Evolutionary conservation across 2,797 vertebrate species (phyloP).

Genomic region (Mormyrops boulengeri): DNA sequence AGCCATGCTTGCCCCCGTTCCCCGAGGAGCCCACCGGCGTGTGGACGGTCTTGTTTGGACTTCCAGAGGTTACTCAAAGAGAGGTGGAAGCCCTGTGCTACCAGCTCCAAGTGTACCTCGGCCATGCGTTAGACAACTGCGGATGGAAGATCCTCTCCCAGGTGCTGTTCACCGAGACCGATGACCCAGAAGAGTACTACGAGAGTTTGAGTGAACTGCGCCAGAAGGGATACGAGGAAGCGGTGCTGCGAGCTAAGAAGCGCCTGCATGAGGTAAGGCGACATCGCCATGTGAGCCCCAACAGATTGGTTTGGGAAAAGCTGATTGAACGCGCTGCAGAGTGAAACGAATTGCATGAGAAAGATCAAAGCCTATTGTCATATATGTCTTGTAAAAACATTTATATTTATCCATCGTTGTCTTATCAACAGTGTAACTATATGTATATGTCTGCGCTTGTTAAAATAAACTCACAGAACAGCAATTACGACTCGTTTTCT

Average conservation of each 20-base stretch:
- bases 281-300: not conserved
- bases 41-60: constrained; percentile 86
- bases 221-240: constrained; percentile 88
- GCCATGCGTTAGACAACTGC: constrained; percentile 88
- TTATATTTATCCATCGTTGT: not conserved
- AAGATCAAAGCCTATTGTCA: not conserved
- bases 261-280: constrained; percentile 80
- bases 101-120: constrained; percentile 87
- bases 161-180: constrained; percentile 84
- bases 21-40: constrained; percentile 84
- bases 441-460: not conserved
- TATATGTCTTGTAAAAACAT: not conserved
- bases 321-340: not conserved
- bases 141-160: constrained; percentile 95
- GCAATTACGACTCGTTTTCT: not conserved
- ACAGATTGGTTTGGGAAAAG: not conserved
- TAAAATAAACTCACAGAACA: not conserved
- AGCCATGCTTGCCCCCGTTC: constrained; percentile 79
- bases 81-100: constrained; percentile 78
- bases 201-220: constrained; percentile 90
- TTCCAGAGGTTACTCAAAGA: constrained; percentile 60
- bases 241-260: constrained; percentile 73
- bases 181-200: constrained; percentile 91
- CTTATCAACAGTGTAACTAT: not conserved
- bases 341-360: too few species aligned